Base-by-base conservation (phyloP, 23 tunicate species). In the Corella eumyota region DNA sequence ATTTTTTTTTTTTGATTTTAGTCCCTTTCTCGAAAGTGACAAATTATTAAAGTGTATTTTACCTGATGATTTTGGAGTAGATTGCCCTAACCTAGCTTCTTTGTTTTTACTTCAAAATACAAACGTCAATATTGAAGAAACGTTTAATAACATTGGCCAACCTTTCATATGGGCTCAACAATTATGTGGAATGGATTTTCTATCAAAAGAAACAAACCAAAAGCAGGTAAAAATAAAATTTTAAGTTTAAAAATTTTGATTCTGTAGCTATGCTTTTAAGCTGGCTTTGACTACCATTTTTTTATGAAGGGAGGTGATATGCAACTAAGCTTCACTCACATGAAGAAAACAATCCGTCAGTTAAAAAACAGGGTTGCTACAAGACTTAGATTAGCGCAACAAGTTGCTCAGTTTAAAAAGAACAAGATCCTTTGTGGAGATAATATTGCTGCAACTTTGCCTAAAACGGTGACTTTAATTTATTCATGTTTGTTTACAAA, bases 91-190 rank as follows among this genome's bases (percentile, higher is more conserved):
- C 71, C 37, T 59, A 6, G 11, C 64, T 25, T 25, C 64, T 6
- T 15, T 58, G 64, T 58, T 7, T 15, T 36, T 25, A 11, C 48
- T 40, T 15, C 48, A 40, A 40, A n/a, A n/a, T n/a, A n/a, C n/a
- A n/a, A 40, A 40, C 48, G 48, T 9, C 13, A 15, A 40, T 2
- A 17, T 37, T 2, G 28, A 17, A 7, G 32, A 22, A n/a, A 34
- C 40, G 2, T 37, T 62, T 3, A 7, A 23, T 17, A 9, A n/a
- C 2, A 27, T 51, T 17, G 71, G 71, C 22, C 71, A 25, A 2
- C 71, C 71, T 1, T 66, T 27, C 35, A 48, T 66, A 27, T 66
- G 71, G 71, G 71, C 45, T 3, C 71, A 66, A 30, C 44, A 49
- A 1, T n/a, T 66, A 26, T 66, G 71, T 27, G 71, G 71, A 2